Conservation (phyloP, 53 echinoderm and acorn worm species). For the Glandiceps talaboti region DNA sequence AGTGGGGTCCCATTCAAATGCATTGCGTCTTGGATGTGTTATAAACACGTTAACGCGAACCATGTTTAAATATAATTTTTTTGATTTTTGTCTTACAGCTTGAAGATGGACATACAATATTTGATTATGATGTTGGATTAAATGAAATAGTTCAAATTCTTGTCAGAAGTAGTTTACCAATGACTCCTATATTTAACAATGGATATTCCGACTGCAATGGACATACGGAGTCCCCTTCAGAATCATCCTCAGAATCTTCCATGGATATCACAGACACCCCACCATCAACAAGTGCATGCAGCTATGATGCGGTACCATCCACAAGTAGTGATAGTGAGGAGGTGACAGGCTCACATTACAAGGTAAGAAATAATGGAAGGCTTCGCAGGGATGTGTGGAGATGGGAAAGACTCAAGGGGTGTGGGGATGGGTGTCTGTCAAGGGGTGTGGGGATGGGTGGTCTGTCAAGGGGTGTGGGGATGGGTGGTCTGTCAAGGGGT, state of each 20-base stretch:
- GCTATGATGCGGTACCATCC: not conserved
- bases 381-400: too few species aligned
- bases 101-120: slow-evolving; percentile 71
- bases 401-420: too few species aligned
- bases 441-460: too few species aligned
- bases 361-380: too few species aligned
- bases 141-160: slow-evolving; percentile 88
- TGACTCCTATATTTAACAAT: not conserved
- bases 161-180: slow-evolving; percentile 19
- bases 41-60: too few species aligned
- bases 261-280: too few species aligned
- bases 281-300: not conserved
- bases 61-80: too few species aligned
- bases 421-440: too few species aligned
- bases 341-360: not conserved
- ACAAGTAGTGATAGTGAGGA: not conserved
- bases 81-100: slow-evolving; percentile 41
- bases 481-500: too few species aligned
- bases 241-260: not conserved
- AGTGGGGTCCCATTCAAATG: too few species aligned
- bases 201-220: not conserved
- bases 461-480: too few species aligned
- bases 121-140: slow-evolving; percentile 70
- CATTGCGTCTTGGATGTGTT: too few species aligned
- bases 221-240: not conserved